Percentiles rank a stretch among this genome's conserved stretches.
Conservation (phyloP, 1,140 invertebrate genomes). For the Papilio polytes region DNA sequence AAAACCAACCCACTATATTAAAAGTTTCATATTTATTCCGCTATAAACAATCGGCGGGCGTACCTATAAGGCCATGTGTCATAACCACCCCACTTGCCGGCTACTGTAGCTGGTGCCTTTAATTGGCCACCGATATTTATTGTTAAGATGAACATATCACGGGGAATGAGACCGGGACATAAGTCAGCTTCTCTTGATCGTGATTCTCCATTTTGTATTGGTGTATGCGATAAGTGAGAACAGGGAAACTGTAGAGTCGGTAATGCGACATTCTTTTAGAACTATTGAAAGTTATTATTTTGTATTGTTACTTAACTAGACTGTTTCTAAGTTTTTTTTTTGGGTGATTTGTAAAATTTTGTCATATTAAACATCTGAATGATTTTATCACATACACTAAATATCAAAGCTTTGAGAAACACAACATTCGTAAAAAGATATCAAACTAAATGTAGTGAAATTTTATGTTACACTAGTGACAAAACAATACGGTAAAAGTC, state of each 20-base stretch:
- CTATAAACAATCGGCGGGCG: slow-evolving; percentile 26
- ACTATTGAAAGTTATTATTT: not conserved
- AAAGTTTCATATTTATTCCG: slow-evolving; percentile 6
- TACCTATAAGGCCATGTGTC: slow-evolving; percentile 40
- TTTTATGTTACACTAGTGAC: no score
- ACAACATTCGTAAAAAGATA: no score
- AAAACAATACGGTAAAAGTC: no score
- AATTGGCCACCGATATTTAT: slow-evolving; percentile 79
- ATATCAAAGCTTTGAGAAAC: no score
- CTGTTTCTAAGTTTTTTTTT: no score
- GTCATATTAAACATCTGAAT: no score
- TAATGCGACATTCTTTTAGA: not conserved
- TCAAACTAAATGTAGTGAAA: no score
- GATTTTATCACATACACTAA: no score
- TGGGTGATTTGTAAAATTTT: not conserved
- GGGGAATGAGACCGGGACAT: slow-evolving; percentile 64
- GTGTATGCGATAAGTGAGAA: slow-evolving; percentile 71
- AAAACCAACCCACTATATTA: slow-evolving; percentile 8
- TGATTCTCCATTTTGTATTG: slow-evolving; percentile 81
- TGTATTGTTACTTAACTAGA: not conserved
- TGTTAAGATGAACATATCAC: slow-evolving; percentile 81
- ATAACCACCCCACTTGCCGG: slow-evolving; percentile 39
- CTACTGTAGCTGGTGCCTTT: slow-evolving; percentile 52
- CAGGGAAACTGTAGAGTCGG: slow-evolving; percentile 51
- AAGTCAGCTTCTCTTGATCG: slow-evolving; percentile 78